phyloP scores from a whole-genome alignment of 2,888 invertebrate species.

The Theretra japonica region DNA sequence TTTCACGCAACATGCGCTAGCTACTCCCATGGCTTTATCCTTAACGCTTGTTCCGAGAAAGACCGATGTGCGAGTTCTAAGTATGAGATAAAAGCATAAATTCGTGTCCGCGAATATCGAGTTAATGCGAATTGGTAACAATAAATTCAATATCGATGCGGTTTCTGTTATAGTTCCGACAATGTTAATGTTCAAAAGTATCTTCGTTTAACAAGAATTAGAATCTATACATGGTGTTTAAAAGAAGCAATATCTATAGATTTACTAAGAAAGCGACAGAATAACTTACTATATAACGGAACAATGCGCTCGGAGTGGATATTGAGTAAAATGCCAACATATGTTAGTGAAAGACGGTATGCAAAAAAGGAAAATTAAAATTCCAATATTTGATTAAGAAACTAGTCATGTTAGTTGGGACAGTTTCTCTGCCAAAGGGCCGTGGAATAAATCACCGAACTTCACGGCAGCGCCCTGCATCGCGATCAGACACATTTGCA shows the following conservation, averaged over 20 bases:
- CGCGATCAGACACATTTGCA: constrained; percentile 36
- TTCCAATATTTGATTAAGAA: constrained; percentile 16
- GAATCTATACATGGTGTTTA: background rate
- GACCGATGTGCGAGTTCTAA: background rate
- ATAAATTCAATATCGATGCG: background rate
- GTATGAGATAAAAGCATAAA: background rate
- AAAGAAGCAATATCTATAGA: background rate
- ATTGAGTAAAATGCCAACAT: background rate
- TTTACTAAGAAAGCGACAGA: background rate
- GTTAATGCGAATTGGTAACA: background rate
- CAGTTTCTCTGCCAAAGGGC: constrained; percentile 24
- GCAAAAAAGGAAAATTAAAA: constrained; percentile 5
- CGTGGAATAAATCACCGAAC: constrained; percentile 25
- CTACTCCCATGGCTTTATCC: constrained; percentile 20
- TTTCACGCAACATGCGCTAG: constrained; percentile 30
- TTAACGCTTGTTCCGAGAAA: constrained; percentile 7
- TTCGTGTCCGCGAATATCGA: background rate
- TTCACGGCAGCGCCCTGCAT: constrained; percentile 23
- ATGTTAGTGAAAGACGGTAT: background rate
- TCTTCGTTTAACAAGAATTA: background rate
- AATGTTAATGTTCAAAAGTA: background rate
- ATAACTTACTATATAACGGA: background rate
- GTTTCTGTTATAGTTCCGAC: background rate
- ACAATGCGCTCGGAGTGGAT: background rate
- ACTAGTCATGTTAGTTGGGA: constrained; percentile 24